A percentile compares a stretch with the other conserved stretches of the same genome.
phyloP scores from a whole-genome alignment of 1,140 invertebrate genomes.

The Tribolium madens region DNA sequence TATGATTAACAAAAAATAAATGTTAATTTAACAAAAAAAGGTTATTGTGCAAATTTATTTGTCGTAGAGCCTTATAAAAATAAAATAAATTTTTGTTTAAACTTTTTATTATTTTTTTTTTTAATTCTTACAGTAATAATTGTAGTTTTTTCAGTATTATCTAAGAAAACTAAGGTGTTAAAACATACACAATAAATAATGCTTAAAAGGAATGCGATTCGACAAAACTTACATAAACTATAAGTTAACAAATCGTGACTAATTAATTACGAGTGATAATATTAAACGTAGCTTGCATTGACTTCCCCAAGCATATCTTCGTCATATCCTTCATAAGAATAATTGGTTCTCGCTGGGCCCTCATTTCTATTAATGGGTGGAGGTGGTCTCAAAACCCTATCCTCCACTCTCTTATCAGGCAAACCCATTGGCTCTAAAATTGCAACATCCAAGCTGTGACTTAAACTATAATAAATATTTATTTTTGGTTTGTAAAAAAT shows the following conservation, averaged over 20 bases:
- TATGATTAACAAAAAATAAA: too few species aligned
- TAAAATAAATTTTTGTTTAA: too few species aligned
- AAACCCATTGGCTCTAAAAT: neutral
- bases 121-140: too few species aligned
- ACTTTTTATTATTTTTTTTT: too few species aligned
- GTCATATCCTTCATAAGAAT: neutral
- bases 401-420: neutral
- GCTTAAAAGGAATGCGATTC: neutral
- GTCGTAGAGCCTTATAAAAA: too few species aligned
- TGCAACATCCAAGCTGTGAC: neutral
- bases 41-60: too few species aligned
- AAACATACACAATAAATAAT: too few species aligned
- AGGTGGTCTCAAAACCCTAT: neutral
- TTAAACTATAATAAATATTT: neutral
- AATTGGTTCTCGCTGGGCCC: neutral
- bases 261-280: too few species aligned
- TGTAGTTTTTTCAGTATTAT: too few species aligned
- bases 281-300: conserved; percentile 2
- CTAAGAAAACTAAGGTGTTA: too few species aligned
- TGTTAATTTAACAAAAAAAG: too few species aligned
- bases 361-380: neutral
- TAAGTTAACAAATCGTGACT: conserved; percentile 13
- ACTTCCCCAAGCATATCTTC: neutral
- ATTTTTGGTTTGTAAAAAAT: conserved; percentile 23
- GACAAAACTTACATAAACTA: neutral